Evolutionary conservation across 2,113 vertebrate genomes (phyloP).

Genomic region (Hyla sarda): DNA sequence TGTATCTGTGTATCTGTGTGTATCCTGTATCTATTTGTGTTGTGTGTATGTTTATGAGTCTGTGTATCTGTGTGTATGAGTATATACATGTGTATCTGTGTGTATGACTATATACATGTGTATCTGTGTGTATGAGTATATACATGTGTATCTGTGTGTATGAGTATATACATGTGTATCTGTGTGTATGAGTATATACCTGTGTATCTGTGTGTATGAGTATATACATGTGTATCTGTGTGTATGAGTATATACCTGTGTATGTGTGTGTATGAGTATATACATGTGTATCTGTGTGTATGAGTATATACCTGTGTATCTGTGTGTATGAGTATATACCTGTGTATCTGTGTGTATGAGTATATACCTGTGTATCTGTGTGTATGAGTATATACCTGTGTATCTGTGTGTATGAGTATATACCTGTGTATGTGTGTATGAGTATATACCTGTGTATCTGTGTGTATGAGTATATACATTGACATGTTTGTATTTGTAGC

Average conservation of each 20-base stretch:
- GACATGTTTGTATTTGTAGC: background rate
- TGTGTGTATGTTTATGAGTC: too few species aligned
- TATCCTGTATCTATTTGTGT: too few species aligned
- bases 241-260: background rate
- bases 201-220: background rate
- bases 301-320: too few species aligned
- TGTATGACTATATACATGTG: too few species aligned
- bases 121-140: too few species aligned
- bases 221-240: background rate
- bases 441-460: background rate
- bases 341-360: slow-evolving; percentile 4
- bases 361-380: background rate
- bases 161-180: background rate
- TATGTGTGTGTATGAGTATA: background rate
- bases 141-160: background rate
- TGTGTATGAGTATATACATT: background rate
- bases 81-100: too few species aligned
- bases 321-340: background rate
- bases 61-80: too few species aligned
- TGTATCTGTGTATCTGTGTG: too few species aligned
- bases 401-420: background rate
- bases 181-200: background rate
- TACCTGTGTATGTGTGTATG: background rate
- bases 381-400: background rate
- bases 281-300: background rate